These are phyloP conservation scores for Ephialtes manifestator DNA, from an alignment of 2,888 invertebrate genomes.

Conservation along the genomic window DNA sequence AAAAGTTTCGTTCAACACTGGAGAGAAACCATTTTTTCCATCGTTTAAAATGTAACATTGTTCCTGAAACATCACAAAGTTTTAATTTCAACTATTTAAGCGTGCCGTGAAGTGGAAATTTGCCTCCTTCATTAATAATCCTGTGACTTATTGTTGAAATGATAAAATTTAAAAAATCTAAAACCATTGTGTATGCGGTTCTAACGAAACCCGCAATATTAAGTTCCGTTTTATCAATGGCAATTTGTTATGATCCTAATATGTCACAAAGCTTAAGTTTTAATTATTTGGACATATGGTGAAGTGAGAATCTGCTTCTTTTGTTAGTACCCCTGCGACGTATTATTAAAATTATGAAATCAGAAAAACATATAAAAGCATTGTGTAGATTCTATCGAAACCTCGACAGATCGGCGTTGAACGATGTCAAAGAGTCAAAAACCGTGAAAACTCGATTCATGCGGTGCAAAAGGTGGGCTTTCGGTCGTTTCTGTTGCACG, in stretches of 20 bases:
- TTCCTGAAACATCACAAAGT: background rate
- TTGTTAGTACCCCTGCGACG: background rate
- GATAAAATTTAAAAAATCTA: background rate
- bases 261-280: too few relatives aligned
- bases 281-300: too few relatives aligned
- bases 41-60: too few relatives aligned
- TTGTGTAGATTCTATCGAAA: background rate
- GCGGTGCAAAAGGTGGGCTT: constrained; percentile 58
- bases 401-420: background rate
- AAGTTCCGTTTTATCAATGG: too few relatives aligned
- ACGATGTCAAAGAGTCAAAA: constrained; percentile 68
- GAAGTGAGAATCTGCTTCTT: background rate
- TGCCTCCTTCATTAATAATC: background rate
- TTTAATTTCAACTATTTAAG: background rate
- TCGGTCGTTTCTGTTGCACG: constrained; percentile 46
- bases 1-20: too few relatives aligned
- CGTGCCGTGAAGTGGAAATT: background rate
- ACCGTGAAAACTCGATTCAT: constrained; percentile 70
- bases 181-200: background rate
- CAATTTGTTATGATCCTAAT: too few relatives aligned
- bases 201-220: background rate
- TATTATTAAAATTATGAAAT: background rate
- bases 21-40: too few relatives aligned
- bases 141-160: background rate
- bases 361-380: background rate